Conservation (phyloP, 2,113 vertebrate species). For the Asarcornis scutulata region DNA sequence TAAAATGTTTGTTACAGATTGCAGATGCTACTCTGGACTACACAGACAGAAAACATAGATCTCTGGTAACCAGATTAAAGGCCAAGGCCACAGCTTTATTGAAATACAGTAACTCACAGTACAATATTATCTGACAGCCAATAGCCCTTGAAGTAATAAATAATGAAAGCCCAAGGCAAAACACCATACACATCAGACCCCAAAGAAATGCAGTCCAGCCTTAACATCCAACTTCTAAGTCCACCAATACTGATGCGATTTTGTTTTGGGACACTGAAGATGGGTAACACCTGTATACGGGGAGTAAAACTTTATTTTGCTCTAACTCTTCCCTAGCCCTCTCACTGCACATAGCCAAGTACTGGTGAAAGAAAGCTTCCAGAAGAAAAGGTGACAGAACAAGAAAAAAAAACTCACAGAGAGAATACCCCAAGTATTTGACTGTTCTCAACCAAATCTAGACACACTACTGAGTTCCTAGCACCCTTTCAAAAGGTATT, state of each 20-base stretch:
- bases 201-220: not conserved
- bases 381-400: not conserved
- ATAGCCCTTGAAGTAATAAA: conserved; percentile 34
- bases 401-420: too few relatives aligned
- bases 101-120: conserved; percentile 46
- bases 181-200: not conserved
- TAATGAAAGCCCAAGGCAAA: conserved; percentile 28
- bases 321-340: not conserved
- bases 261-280: not conserved
- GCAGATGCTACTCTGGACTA: not conserved
- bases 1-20: not conserved
- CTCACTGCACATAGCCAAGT: not conserved
- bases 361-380: not conserved
- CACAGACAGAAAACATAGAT: not conserved
- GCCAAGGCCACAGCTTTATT: conserved; percentile 52
- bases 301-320: not conserved
- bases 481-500: not conserved
- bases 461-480: not conserved
- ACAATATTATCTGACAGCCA: conserved; percentile 40
- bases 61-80: not conserved
- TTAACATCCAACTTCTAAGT: not conserved
- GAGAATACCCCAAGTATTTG: not conserved
- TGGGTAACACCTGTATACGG: not conserved
- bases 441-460: not conserved
- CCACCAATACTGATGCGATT: not conserved